Percentiles rank a stretch among this genome's conserved stretches.
phyloP scores from a whole-genome alignment of 2,113 vertebrate genomes.

The Blennius ocellaris region DNA sequence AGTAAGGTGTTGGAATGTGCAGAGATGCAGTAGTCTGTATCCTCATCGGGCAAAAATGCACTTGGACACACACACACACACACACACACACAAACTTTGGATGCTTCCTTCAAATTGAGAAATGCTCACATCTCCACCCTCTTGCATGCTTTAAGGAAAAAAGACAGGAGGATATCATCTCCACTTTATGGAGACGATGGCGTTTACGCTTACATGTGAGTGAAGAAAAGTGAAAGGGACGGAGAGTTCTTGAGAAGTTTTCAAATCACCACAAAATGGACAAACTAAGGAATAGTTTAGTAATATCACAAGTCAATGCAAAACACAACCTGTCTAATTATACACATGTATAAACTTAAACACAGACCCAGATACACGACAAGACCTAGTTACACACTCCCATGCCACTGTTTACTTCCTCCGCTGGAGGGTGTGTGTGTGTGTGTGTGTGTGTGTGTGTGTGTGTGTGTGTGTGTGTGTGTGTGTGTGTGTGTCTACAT shows the following conservation, averaged over 20 bases:
- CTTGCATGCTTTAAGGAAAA: not conserved
- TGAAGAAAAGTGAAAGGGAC: not conserved
- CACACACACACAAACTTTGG: not conserved
- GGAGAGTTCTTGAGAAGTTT: not conserved
- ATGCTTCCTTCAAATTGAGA: conserved; percentile 25
- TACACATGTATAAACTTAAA: conserved; percentile 28
- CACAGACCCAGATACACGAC: conserved; percentile 29
- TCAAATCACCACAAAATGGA: not conserved
- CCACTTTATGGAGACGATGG: conserved; percentile 2
- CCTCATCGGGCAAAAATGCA: conserved; percentile 47
- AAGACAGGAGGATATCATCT: conserved; percentile 11
- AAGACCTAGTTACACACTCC: conserved; percentile 35
- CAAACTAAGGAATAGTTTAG: not conserved
- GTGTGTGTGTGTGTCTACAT: conserved; percentile 24
- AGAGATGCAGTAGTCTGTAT: conserved; percentile 21
- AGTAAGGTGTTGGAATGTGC: conserved; percentile 38
- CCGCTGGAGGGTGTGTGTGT: conserved; percentile 12
- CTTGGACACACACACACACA: not conserved
- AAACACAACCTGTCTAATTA: conserved; percentile 27
- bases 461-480: conserved; percentile 13
- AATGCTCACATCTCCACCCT: conserved; percentile 22
- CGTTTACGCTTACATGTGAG: not conserved
- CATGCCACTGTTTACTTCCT: conserved; percentile 21
- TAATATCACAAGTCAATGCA: conserved; percentile 11
- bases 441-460: not conserved